phyloP scores from a whole-genome alignment of 1,140 invertebrate species.

The Drosophila sucinea region DNA sequence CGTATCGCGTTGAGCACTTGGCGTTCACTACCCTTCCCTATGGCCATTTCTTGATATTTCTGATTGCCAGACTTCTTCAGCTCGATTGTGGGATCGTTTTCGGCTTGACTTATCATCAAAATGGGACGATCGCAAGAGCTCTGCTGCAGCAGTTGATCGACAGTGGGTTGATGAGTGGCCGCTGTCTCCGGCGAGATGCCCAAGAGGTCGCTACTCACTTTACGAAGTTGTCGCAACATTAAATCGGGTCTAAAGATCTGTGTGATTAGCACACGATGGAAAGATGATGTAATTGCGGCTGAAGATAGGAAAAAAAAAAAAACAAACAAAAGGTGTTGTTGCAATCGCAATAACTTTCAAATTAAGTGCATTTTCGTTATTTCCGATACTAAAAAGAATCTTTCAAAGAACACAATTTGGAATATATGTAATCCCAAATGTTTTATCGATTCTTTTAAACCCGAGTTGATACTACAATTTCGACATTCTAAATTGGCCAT shows the following conservation, averaged over 20 bases:
- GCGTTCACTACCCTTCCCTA: constrained; percentile 72
- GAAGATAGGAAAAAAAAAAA: constrained; percentile 17
- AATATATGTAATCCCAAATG: too few species aligned
- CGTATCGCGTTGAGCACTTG: constrained; percentile 51
- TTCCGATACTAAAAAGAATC: too few species aligned
- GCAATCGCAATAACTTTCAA: neutral
- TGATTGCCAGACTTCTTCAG: constrained; percentile 84
- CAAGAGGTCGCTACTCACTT: constrained; percentile 88
- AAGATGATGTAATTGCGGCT: constrained; percentile 84
- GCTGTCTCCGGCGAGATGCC: constrained; percentile 83
- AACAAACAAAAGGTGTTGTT: neutral
- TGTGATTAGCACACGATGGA: constrained; percentile 92
- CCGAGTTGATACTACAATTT: too few species aligned
- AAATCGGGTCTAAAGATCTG: constrained; percentile 93
- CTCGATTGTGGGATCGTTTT: constrained; percentile 93
- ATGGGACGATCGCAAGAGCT: constrained; percentile 87
- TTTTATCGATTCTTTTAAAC: too few species aligned
- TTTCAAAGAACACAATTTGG: too few species aligned
- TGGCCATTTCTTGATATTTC: constrained; percentile 84
- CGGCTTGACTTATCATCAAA: constrained; percentile 89
- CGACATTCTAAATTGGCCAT: too few species aligned
- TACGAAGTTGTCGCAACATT: constrained; percentile 88
- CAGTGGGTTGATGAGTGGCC: constrained; percentile 61
- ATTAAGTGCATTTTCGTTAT: too few species aligned
- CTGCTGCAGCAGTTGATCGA: constrained; percentile 73